phyloP scores from a whole-genome alignment of 2,113 vertebrate species.

The Sclerurus mexicanus region DNA sequence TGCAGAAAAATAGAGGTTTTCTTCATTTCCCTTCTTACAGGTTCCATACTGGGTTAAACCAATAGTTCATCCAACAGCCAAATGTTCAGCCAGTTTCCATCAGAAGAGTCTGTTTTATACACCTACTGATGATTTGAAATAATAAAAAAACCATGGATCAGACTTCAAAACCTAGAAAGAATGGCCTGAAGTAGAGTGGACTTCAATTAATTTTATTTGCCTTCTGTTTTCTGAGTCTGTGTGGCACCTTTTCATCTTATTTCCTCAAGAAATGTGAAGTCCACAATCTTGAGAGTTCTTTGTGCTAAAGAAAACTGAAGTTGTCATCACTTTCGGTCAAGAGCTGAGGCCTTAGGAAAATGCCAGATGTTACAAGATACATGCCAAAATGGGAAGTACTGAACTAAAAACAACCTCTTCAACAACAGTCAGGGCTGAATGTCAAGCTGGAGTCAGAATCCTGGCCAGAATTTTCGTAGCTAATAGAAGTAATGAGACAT shows the following conservation, averaged over 20 bases:
- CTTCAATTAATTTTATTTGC: neutral
- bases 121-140: neutral
- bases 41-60: neutral
- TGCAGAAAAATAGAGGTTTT: neutral
- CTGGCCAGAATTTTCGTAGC: neutral
- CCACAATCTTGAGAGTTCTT: neutral
- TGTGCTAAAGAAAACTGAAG: neutral
- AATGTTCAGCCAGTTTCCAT: neutral
- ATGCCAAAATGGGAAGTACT: neutral
- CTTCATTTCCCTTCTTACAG: neutral
- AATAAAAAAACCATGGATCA: neutral
- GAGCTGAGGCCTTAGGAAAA: neutral
- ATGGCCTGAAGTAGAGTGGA: neutral
- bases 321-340: neutral
- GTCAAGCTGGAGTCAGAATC: neutral
- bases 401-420: neutral
- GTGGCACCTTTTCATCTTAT: neutral
- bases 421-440: neutral
- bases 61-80: neutral
- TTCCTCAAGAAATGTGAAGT: neutral
- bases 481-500: neutral
- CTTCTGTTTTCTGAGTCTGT: neutral
- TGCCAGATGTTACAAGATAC: neutral
- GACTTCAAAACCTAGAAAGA: neutral
- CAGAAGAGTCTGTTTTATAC: neutral